These are phyloP conservation scores for Podarcis siculus DNA, from an alignment of 2,797 vertebrate genomes.

Conservation along the genomic window DNA sequence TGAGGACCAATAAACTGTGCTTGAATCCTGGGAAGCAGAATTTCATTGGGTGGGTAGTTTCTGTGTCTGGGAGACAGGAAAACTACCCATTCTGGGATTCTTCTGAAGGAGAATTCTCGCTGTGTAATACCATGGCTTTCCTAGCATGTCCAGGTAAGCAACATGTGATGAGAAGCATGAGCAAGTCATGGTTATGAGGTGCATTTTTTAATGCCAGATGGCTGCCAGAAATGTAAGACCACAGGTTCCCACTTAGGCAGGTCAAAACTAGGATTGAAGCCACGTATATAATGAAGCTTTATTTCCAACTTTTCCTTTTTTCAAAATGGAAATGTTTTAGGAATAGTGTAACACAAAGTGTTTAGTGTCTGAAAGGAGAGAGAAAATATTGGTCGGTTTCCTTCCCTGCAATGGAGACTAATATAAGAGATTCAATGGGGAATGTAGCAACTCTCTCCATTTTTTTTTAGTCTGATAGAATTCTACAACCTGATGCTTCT, in stretches of 20 bases:
- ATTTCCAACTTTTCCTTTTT: neutral
- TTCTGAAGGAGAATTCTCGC: neutral
- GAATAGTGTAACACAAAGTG: neutral
- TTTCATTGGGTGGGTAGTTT: too few species aligned
- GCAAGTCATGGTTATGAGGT: neutral
- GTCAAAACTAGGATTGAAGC: slow-evolving; percentile 62
- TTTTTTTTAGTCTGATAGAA: too few species aligned
- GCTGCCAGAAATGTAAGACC: neutral
- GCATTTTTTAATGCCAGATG: neutral
- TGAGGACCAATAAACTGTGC: too few species aligned
- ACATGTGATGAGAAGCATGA: neutral
- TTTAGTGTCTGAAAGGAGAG: neutral
- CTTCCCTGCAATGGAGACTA: neutral
- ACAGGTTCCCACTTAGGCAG: slow-evolving; percentile 8
- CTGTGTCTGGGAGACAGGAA: too few species aligned
- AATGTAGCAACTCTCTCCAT: too few species aligned
- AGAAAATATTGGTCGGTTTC: neutral
- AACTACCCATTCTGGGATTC: too few species aligned
- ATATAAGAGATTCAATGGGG: neutral
- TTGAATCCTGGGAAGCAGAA: too few species aligned
- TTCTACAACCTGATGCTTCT: neutral
- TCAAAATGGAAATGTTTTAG: too few species aligned
- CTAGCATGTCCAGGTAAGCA: neutral
- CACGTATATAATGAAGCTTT: neutral
- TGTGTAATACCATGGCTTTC: too few species aligned